These are phyloP conservation scores for Nephrotoma guestfalica DNA, from an alignment of 2,888 invertebrate species.

Conservation along the genomic window DNA sequence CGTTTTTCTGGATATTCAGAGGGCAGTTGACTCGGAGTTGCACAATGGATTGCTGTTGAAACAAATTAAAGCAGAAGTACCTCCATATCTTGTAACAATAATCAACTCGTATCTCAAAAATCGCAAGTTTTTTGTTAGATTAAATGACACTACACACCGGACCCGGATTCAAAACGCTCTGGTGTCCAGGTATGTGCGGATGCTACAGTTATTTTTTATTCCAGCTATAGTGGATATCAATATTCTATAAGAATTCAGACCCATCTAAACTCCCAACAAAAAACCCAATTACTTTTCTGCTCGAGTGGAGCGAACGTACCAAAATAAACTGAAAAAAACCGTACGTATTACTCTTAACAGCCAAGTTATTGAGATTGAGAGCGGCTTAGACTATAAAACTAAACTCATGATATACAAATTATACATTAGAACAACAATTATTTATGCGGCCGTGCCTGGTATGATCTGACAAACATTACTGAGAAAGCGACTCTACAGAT, in stretches of 20 bases:
- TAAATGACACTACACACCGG: neutral
- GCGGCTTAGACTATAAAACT: neutral
- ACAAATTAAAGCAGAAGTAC: neutral
- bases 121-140: neutral
- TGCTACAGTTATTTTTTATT: neutral
- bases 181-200: neutral
- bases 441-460: neutral
- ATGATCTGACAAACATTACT: neutral
- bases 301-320: neutral
- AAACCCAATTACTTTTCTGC: neutral
- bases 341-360: neutral
- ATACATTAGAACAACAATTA: neutral
- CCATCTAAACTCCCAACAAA: neutral
- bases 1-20: too few relatives aligned
- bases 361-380: neutral
- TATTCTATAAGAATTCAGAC: neutral
- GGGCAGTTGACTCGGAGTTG: too few relatives aligned
- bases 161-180: neutral
- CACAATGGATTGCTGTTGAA: neutral
- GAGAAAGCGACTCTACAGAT: neutral
- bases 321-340: neutral
- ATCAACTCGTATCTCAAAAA: neutral
- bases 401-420: neutral
- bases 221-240: neutral
- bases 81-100: neutral